phyloP scores from a whole-genome alignment of 1,140 invertebrate genomes.

The Scylla paramamosain region DNA sequence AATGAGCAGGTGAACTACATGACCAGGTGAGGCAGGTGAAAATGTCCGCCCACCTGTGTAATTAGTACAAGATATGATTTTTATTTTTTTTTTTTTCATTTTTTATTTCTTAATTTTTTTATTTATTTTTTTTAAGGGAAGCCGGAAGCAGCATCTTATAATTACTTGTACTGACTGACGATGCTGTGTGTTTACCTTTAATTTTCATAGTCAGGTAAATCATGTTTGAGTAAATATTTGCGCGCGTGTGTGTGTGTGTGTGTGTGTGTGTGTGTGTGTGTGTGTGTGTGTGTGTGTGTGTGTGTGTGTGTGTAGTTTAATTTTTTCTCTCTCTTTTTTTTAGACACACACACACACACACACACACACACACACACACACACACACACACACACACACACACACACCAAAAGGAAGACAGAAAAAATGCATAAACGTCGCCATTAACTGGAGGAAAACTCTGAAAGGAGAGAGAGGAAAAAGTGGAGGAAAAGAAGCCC shows the following conservation, averaged over 20 bases:
- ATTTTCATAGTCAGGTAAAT: background rate
- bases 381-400: background rate
- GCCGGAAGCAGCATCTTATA: background rate
- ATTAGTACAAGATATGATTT: no score
- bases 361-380: conserved; percentile 17
- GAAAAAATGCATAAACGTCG: background rate
- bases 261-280: no score
- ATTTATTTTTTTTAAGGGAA: background rate
- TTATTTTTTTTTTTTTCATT: no score
- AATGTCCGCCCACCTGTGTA: background rate
- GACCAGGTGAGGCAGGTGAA: background rate
- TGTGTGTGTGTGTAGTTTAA: background rate
- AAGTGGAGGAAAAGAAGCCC: background rate
- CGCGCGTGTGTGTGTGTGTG: no score
- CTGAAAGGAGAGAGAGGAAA: background rate
- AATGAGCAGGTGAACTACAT: background rate
- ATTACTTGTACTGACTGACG: background rate
- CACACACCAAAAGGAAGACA: background rate
- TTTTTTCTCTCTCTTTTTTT: background rate
- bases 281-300: no score
- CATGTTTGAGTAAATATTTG: background rate
- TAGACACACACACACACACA: background rate
- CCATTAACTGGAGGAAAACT: background rate
- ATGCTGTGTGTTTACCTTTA: background rate
- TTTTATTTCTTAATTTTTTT: no score